These are phyloP conservation scores for Brevimyrus niger DNA, from an alignment of 2,113 vertebrate genomes.

Conservation along the genomic window DNA sequence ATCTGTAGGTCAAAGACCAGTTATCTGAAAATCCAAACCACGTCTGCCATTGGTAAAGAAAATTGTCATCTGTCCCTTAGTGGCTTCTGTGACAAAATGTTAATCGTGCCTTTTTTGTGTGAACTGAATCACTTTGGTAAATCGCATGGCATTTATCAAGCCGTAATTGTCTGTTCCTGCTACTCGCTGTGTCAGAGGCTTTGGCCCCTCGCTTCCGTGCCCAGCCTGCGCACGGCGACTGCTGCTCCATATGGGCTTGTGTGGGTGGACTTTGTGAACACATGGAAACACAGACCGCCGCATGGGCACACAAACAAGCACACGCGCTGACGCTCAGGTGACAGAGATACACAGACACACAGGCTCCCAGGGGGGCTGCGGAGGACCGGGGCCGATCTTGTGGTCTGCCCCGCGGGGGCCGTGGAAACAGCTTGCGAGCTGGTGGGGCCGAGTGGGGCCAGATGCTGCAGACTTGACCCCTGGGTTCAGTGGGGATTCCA, in stretches of 20 bases:
- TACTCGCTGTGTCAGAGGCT: background rate
- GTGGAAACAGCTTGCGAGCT: constrained; percentile 53
- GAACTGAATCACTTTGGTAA: background rate
- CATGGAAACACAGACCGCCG: constrained; percentile 30
- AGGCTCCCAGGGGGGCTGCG: constrained; percentile 26
- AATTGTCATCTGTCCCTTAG: background rate
- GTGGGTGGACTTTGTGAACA: background rate
- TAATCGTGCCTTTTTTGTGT: background rate
- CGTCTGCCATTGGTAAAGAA: background rate
- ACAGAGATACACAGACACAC: background rate
- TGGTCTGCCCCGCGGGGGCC: constrained; percentile 37
- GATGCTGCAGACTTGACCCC: constrained; percentile 49
- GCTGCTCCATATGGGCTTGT: constrained; percentile 7
- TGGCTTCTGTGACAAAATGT: background rate
- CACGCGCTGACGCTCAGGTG: background rate
- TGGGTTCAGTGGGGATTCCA: constrained; percentile 28
- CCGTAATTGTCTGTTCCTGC: background rate
- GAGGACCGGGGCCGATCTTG: constrained; percentile 36
- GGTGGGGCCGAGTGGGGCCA: constrained; percentile 47
- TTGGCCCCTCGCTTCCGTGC: background rate
- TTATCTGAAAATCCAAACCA: constrained; percentile 22
- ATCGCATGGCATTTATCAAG: background rate
- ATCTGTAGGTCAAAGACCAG: constrained; percentile 17
- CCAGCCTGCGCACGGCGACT: background rate
- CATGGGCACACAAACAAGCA: background rate